Conservation (phyloP, 2,888 invertebrate species). For the Brachypterus glaber region DNA sequence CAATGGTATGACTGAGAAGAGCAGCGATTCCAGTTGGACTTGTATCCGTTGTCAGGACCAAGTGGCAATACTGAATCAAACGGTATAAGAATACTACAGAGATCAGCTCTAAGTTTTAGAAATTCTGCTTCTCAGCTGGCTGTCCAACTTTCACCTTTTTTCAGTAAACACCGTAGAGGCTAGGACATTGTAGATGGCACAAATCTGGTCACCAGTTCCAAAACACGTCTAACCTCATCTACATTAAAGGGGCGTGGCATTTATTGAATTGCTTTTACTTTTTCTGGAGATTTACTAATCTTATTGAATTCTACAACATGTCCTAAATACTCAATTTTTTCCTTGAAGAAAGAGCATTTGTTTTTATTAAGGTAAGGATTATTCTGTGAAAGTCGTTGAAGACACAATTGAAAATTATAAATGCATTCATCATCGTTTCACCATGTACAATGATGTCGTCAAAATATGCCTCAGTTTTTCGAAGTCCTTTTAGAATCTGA, state of each 20-base stretch:
- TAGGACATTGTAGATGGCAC: not conserved
- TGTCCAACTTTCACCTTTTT: too few relatives aligned
- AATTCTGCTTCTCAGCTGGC: not conserved
- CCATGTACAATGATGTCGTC: constrained; percentile 21
- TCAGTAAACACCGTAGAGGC: constrained; percentile 1
- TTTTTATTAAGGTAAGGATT: constrained; percentile 9
- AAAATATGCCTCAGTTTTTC: constrained; percentile 17
- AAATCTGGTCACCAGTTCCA: constrained; percentile 10
- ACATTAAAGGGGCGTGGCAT: constrained; percentile 10
- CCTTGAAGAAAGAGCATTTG: constrained; percentile 13
- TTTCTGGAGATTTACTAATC: constrained; percentile 8
- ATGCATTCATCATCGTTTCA: constrained; percentile 14
- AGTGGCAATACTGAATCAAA: not conserved
- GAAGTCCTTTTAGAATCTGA: constrained; percentile 17
- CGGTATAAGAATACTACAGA: not conserved
- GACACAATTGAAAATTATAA: not conserved
- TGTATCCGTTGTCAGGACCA: not conserved
- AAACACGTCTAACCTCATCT: constrained; percentile 7
- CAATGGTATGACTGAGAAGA: not conserved
- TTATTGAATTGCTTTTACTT: constrained; percentile 10
- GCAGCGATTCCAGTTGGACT: not conserved
- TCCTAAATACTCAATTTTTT: constrained; percentile 14
- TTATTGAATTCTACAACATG: constrained; percentile 3
- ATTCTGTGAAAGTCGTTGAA: constrained; percentile 1
- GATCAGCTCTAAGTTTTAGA: not conserved